Base-by-base conservation (phyloP, 2,113 vertebrate species). In the Pseudorasbora parva region DNA sequence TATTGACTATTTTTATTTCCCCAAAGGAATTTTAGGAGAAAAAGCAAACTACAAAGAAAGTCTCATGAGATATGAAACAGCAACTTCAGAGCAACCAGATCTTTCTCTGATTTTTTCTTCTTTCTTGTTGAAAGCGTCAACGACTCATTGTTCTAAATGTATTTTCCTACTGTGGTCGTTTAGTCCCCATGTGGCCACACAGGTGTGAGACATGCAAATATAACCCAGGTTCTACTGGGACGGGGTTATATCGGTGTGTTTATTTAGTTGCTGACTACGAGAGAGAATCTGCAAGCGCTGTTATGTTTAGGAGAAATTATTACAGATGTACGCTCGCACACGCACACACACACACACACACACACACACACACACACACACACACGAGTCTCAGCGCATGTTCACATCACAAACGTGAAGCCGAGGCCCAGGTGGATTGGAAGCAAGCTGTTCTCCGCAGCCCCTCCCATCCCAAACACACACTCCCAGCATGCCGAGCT, bases 401-500 rank as follows among this genome's bases (percentile, higher is more conserved):
- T 51, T 74, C 85, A 89, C 88, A 90, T 91, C 89, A 91, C 89
- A 92, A 90, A 91, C 87, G 90, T 87, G 87, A 89, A 86, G 92
- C 90, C 88, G 93, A 95, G 95, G 94, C 95, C 97, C 96, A 96
- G 96, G 96, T 97, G 97, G 96, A 95, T 96, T 97, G 94, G 94
- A 94, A 94, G 96, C 96, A 97, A 98, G 97, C 97, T 96, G 96
- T 97, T 97, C 96, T 95, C 95, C 94, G 94, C 95, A 96, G 95
- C 95, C 93, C 93, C 94, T 84, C 92, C 91, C 87, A 91, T 93
- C 94, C 93, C 93, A 93, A 94, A 93, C 92, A 90, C 92, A 95
- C 95, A 95, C 95, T 95, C 95, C 95, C 95, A 96, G 96, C 97
- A 96, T 97, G 94, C 91, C 94, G 94, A 96, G 95, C 97, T 98